Evolutionary conservation across 2,797 vertebrate species (phyloP).

Genomic region (Gambusia yucatana): DNA sequence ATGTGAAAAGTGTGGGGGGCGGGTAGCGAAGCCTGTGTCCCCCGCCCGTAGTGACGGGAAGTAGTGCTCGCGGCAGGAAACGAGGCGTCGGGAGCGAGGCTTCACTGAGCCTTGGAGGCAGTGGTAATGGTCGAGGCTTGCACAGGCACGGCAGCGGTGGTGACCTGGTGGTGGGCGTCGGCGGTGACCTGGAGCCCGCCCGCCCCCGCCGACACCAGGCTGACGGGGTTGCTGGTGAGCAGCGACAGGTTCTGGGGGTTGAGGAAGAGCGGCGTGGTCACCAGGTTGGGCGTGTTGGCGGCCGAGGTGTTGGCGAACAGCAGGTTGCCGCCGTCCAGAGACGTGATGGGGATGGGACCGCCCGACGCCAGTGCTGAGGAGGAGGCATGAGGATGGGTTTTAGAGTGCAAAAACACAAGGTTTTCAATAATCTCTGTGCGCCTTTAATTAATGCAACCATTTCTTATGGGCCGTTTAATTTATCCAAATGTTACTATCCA

Average conservation of each 20-base stretch:
- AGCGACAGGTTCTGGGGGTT: slow-evolving; percentile 98
- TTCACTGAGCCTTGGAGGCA: slow-evolving; percentile 99
- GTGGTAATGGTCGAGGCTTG: slow-evolving; percentile 94
- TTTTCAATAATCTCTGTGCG: not conserved
- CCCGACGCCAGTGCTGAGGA: slow-evolving; percentile 92
- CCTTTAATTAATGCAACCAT: not conserved
- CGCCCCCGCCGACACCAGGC: slow-evolving; percentile 92
- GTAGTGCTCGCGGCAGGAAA: slow-evolving; percentile 61
- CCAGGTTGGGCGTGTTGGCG: slow-evolving; percentile 87
- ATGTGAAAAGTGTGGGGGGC: slow-evolving; percentile 52
- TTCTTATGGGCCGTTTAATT: not conserved
- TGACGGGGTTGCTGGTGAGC: slow-evolving; percentile 98
- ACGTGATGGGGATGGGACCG: slow-evolving; percentile 95
- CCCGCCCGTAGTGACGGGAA: slow-evolving; percentile 38
- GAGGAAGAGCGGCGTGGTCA: slow-evolving; percentile 96
- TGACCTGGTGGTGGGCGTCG: slow-evolving; percentile 90
- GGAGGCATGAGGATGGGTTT: not conserved
- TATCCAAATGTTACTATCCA: not conserved
- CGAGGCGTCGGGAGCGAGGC: slow-evolving; percentile 52
- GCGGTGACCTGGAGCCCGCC: slow-evolving; percentile 90
- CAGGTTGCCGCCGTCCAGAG: slow-evolving; percentile 94
- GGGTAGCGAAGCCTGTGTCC: slow-evolving; percentile 60
- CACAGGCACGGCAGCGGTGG: slow-evolving; percentile 84
- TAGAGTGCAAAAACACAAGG: not conserved
- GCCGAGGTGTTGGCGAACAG: slow-evolving; percentile 91